phyloP scores from a whole-genome alignment of 2,888 invertebrate species.

The Seira sanloemensis region DNA sequence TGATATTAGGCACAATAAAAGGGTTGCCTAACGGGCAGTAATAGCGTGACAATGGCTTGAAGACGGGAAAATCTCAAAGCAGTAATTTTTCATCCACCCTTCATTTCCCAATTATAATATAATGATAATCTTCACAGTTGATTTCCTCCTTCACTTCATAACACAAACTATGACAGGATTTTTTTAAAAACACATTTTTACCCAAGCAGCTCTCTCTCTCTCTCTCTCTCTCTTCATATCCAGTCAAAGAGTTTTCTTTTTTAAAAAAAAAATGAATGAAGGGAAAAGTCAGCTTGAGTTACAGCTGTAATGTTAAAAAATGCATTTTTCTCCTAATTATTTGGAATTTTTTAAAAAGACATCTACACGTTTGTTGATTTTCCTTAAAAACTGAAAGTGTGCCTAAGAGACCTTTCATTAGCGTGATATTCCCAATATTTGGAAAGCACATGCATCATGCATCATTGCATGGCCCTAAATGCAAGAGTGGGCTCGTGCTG shows the following conservation, averaged over 20 bases:
- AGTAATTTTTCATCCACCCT: conserved; percentile 57
- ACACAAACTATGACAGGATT: conserved; percentile 34
- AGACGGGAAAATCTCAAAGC: conserved; percentile 40
- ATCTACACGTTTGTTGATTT: no score
- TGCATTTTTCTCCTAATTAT: neutral
- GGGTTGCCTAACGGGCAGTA: neutral
- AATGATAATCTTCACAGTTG: conserved; percentile 58
- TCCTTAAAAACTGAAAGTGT: neutral
- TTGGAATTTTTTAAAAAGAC: neutral
- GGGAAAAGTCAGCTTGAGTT: neutral
- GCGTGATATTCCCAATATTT: neutral
- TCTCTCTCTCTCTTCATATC: neutral
- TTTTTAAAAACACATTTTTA: neutral
- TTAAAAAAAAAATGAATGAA: no score
- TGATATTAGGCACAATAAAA: neutral
- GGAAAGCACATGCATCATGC: no score
- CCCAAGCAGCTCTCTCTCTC: no score
- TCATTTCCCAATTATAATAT: conserved; percentile 51
- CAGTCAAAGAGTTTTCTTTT: neutral
- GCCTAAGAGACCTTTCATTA: neutral
- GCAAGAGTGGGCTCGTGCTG: no score
- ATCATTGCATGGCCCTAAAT: no score
- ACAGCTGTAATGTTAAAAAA: neutral
- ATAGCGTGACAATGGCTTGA: conserved; percentile 7
- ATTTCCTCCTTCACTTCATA: conserved; percentile 54